These are phyloP conservation scores for Caenorhabditis remanei DNA, from an alignment of 1,140 invertebrate genomes.

Conservation along the genomic window DNA sequence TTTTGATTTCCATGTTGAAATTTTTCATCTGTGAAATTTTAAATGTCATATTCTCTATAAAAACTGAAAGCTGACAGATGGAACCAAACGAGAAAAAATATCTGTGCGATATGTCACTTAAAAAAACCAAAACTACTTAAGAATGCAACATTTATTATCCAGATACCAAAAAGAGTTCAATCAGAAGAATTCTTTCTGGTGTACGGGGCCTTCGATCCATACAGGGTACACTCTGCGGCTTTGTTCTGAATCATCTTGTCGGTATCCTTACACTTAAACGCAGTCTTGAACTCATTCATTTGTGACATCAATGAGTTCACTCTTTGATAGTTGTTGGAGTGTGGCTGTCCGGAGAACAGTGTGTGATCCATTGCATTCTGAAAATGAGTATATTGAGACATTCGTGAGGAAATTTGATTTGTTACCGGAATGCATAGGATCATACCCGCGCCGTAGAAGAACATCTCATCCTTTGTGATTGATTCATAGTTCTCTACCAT, in stretches of 20 bases:
- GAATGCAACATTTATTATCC: too few species aligned
- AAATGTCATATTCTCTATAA: too few species aligned
- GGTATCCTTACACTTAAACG: not conserved
- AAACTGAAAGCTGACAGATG: too few species aligned
- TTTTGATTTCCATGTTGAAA: not conserved
- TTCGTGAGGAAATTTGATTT: not conserved
- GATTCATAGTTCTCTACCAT: not conserved
- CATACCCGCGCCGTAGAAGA: conserved; percentile 22
- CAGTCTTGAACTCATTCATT: not conserved
- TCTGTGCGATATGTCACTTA: too few species aligned
- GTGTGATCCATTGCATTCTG: not conserved
- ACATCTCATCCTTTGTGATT: not conserved
- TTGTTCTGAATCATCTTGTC: conserved; percentile 16
- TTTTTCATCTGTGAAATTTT: not conserved
- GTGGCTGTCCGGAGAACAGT: not conserved
- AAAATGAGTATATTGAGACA: not conserved
- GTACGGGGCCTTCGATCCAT: not conserved
- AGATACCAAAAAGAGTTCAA: too few species aligned
- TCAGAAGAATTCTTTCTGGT: too few species aligned
- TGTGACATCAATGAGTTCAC: conserved; percentile 30
- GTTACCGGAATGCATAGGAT: not conserved
- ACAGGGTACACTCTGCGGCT: not conserved
- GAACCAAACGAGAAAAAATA: too few species aligned
- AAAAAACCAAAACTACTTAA: too few species aligned
- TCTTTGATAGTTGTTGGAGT: conserved; percentile 41